Evolutionary conservation across 2,888 invertebrate species (phyloP).

Genomic region (Eupithecia subumbrata): DNA sequence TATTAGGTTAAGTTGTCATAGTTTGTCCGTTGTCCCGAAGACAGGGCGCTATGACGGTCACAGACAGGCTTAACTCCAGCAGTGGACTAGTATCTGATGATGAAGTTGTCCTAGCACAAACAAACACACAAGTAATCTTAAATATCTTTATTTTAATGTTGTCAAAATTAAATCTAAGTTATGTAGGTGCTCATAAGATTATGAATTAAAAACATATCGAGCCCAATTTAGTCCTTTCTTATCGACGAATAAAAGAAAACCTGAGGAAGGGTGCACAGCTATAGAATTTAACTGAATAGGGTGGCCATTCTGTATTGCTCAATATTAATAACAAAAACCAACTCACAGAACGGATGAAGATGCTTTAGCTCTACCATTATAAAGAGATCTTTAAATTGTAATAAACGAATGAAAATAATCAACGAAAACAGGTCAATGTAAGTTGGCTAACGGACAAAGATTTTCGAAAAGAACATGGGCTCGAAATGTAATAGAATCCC

Average conservation of each 20-base stretch:
- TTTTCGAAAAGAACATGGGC: conserved; percentile 71
- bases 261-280: conserved; percentile 28
- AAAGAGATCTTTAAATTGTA: conserved; percentile 51
- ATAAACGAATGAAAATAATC: conserved; percentile 28
- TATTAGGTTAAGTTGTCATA: no score
- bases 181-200: neutral
- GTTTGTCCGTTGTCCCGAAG: no score
- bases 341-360: conserved; percentile 67
- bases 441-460: conserved; percentile 65
- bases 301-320: conserved; percentile 49
- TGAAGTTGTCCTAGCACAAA: no score
- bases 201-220: conserved; percentile 17
- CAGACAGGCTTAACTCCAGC: no score
- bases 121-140: no score
- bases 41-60: no score
- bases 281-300: conserved; percentile 43
- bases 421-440: conserved; percentile 45
- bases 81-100: no score
- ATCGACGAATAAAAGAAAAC: conserved; percentile 28
- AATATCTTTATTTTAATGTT: no score
- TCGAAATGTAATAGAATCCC: conserved; percentile 80
- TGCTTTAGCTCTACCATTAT: conserved; percentile 51
- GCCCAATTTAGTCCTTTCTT: conserved; percentile 28
- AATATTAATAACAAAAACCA: conserved; percentile 69
- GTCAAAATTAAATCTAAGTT: conserved; percentile 2